Base-by-base conservation (phyloP, 2,113 vertebrate genomes). In the Aix galericulata region DNA sequence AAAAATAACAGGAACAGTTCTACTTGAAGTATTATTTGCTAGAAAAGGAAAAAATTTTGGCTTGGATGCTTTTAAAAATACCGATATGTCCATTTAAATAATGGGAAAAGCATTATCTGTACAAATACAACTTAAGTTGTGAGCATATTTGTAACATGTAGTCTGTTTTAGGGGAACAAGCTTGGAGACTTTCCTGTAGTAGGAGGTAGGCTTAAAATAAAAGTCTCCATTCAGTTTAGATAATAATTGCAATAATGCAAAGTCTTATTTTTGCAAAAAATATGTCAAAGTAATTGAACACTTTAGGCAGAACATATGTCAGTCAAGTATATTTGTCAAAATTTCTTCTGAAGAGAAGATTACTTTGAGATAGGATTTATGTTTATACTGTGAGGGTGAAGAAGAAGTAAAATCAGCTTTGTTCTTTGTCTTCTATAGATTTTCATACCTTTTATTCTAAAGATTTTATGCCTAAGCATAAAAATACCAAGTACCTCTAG, bases 321-420 rank as follows among this genome's bases (percentile, higher is more conserved):
- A 73, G 38, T 44, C 48, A 86, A 91, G 13, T n/a, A 42, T 36
- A 56, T 91, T 95, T 94, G 82, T 81, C 71, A 94, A 34, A 91
- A 84, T 88, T 62, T 93, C 76, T 93, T 89, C 82, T 62, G 52
- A 71, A 91, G 48, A 62, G 38, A 20, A 13, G 27, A 71, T 77
- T 34, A 34, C 34, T 77, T 82, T 4, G 17, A 64, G 55, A 48
- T 21, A 77, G 48, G n/a, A 78, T 88, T 88, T 75, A 55, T 8
- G 7, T 63, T 93, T 88, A 42, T 81, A 32, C 17, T 14, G 6
- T 53, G 62, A 68, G 34, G 16, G 12, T 62, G 62, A 86, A 78
- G 48, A 82, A 1, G 27, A 50, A 58, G 26, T 50, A 55, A 72
- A 63, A 76, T 75, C 71, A 60, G 14, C 80, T 85, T 89, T 73